Evolutionary conservation across 64 coral and sea anemone genomes (phyloP), one percentile per base, ranked within the genome.

Genomic region (Pocillopora damicornis): DNA sequence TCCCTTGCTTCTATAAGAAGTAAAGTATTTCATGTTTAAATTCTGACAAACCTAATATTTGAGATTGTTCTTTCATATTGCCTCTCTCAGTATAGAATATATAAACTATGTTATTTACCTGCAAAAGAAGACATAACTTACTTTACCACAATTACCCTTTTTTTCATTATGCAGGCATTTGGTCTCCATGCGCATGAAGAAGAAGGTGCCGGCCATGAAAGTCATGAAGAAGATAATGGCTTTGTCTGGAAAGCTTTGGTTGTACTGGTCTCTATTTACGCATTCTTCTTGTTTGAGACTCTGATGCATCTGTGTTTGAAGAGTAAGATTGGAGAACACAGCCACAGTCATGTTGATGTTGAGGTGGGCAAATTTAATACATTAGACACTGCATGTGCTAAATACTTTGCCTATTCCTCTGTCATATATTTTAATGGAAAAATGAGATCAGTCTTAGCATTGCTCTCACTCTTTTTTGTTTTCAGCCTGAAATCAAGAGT

Each of bases 141-240:
- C 23, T 25, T 7, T n/a, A 26, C 67, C 67, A 22, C 11, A 22
- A 16, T 71, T 1, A 22, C 11, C 2, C 61, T 61, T 87, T 26
- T 4, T 61, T 63, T 72, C 58, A 80, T 37, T 72, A 13, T 58
- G 20, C 16, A 97, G 94, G 76, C 88, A 58, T 73, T 97, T 82
- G 94, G 94, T 77, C 94, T 97, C 77, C 94, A 97, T 63, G 25
- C 15, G 15, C 94, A 97, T 51, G 78, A 89, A 59, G 81, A 89
- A 61, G 87, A 89, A 1, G 5, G 78, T 15, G 74, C 35, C 13
- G 60, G 61, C 18, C 71, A 18, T 85, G 72, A 59, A 12, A 60
- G 75, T 56, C 63, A 76, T 9, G 63, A 81, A 15, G 75, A 79
- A 69, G 73, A 60, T 1, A 79, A 20, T 56, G 86, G 25, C 34